A percentile compares a stretch with the other conserved stretches of the same genome.
phyloP scores from a whole-genome alignment of 1,140 invertebrate genomes.

The Euwallacea similis region DNA sequence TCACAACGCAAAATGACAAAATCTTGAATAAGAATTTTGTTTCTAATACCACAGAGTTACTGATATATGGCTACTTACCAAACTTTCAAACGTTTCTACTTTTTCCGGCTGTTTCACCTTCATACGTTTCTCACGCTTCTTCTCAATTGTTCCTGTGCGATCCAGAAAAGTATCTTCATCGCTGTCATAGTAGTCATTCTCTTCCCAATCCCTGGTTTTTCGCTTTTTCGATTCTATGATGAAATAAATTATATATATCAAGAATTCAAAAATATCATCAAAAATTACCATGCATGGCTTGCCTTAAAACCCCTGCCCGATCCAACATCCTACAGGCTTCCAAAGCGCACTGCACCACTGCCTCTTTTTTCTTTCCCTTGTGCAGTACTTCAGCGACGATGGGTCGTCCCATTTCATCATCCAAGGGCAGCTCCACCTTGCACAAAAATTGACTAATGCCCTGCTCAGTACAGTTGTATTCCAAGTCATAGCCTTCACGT shows the following conservation, averaged over 20 bases:
- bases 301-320: conserved; percentile 73
- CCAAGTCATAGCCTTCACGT: conserved; percentile 84
- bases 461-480: conserved; percentile 83
- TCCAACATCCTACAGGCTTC: conserved; percentile 94
- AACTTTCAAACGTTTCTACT: conserved; percentile 77
- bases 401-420: conserved; percentile 71
- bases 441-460: conserved; percentile 75
- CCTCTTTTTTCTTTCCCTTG: conserved; percentile 93
- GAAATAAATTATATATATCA: not conserved
- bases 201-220: conserved; percentile 78
- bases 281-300: conserved; percentile 71
- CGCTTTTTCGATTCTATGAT: conserved; percentile 65
- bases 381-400: conserved; percentile 83
- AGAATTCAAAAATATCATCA: conserved; percentile 11
- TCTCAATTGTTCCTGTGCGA: conserved; percentile 89
- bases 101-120: conserved; percentile 63
- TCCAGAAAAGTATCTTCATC: conserved; percentile 97
- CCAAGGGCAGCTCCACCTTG: conserved; percentile 74
- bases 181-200: conserved; percentile 93
- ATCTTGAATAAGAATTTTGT: too few relatives aligned
- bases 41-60: too few relatives aligned
- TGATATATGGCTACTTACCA: too few relatives aligned
- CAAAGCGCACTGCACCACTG: conserved; percentile 87
- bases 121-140: conserved; percentile 82
- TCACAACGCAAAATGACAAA: too few relatives aligned